These are phyloP conservation scores for Sternarchorhynchus goeldii DNA, from an alignment of 2,797 vertebrate species.

Conservation along the genomic window DNA sequence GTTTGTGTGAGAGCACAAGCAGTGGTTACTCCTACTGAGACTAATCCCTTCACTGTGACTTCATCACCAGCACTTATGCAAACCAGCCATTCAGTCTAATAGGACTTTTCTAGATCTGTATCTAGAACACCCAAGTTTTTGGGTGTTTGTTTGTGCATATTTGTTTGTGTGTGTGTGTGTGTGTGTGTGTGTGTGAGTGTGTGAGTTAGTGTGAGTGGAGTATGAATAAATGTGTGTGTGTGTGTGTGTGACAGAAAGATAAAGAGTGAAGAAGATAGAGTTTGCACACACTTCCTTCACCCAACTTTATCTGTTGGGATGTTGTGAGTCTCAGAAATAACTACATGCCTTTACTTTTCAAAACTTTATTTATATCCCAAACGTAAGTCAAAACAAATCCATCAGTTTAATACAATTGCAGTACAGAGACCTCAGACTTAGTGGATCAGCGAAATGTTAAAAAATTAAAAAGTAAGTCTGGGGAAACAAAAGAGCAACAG, in stretches of 20 bases:
- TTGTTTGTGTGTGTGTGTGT: no score
- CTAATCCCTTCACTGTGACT: conserved; percentile 69
- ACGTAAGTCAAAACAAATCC: conserved; percentile 47
- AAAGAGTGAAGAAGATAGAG: conserved; percentile 1
- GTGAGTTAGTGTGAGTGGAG: conserved; percentile 24
- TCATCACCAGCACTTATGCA: conserved; percentile 70
- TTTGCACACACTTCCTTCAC: neutral
- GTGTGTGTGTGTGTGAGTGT: no score
- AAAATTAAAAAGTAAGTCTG: conserved; percentile 16
- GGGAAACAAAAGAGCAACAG: conserved; percentile 32
- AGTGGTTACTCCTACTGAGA: neutral
- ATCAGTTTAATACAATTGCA: conserved; percentile 56
- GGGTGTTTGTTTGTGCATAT: neutral
- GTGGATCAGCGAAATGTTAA: conserved; percentile 53
- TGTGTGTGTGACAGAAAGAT: neutral
- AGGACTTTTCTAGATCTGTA: conserved; percentile 51
- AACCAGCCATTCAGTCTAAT: conserved; percentile 71
- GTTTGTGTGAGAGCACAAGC: neutral
- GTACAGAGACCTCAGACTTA: conserved; percentile 54
- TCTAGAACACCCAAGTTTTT: no score
- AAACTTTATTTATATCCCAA: conserved; percentile 64
- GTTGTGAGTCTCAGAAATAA: conserved; percentile 25
- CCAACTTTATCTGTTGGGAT: neutral
- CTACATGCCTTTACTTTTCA: conserved; percentile 55
- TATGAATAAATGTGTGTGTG: conserved; percentile 28